Evolutionary conservation across 2,797 vertebrate genomes (phyloP), one percentile per base, ranked within the genome.

Genomic region (Harpagifer antarcticus): DNA sequence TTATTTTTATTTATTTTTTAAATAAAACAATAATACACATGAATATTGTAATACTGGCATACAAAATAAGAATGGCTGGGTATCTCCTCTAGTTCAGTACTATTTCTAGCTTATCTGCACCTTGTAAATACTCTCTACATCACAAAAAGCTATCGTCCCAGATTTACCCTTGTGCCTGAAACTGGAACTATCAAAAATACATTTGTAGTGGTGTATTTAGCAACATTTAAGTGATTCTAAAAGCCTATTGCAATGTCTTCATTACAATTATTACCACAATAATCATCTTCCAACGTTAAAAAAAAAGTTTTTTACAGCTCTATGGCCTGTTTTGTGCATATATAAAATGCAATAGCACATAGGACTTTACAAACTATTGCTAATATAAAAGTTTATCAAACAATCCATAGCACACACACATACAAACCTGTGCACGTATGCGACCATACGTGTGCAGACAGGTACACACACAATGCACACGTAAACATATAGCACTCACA

Each of bases 161-260:
- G 44, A 68, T 72, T 64, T 60, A 66, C 13, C 56, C 55, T 60
- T 45, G 68, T 12, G n/a, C 48, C 31, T 81, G 63, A 79, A 84
- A 77, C 74, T 74, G 65, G 40, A 87, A 66, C 84, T 74, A 81
- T 82, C 61, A 86, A 84, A 86, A 83, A 82, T 75, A 74, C 58
- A 84, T 81, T 52, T 87, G 67, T 74, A 78, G 85, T 84, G 74
- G 81, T 82, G 67, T 79, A 77, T 65, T 86, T 43, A 74, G 86
- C 69, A 88, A 84, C 58, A 81, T 87, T 86, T 79, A 91, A 83
- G 79, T 86, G 73, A 82, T 81, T 84, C 85, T 86, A 89, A 90
- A 78, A 75, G 56, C 60, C 64, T 88, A 84, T 77, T 81, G 79
- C 61, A 86, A 81, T 72, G 44, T 52, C 68, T 77, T 73, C 23